Conservation (phyloP, 2,888 invertebrate species). For the Pachliopta kotzebuea region DNA sequence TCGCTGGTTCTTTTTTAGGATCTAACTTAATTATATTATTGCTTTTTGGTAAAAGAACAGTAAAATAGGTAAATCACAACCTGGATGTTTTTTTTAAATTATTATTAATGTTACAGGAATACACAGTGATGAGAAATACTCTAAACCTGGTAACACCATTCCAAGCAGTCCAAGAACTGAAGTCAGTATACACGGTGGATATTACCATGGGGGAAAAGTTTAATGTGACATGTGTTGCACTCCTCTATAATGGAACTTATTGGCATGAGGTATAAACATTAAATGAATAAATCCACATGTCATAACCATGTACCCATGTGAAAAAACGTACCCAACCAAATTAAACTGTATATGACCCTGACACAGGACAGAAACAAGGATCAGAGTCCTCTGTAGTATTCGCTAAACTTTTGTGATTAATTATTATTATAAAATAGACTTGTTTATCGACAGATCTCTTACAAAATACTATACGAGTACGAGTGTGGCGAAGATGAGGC, state of each 20-base stretch:
- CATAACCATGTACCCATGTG: neutral
- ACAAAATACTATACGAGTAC: slow-evolving; percentile 62
- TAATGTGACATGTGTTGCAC: slow-evolving; percentile 68
- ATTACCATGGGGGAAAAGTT: slow-evolving; percentile 65
- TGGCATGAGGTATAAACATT: slow-evolving; percentile 74
- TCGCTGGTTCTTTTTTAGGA: too few relatives aligned
- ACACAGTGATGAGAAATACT: slow-evolving; percentile 78
- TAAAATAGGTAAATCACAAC: too few relatives aligned
- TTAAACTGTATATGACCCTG: neutral
- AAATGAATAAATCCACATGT: neutral
- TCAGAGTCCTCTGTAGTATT: too few relatives aligned
- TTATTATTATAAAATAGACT: too few relatives aligned
- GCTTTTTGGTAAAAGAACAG: too few relatives aligned
- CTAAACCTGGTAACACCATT: slow-evolving; percentile 79
- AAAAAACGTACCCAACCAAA: neutral
- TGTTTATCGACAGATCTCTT: slow-evolving; percentile 56
- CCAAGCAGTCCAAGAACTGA: slow-evolving; percentile 66
- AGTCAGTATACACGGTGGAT: slow-evolving; percentile 73
- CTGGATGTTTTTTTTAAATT: too few relatives aligned
- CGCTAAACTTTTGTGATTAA: too few relatives aligned
- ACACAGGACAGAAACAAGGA: too few relatives aligned
- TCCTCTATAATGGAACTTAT: slow-evolving; percentile 69
- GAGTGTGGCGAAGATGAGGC: slow-evolving; percentile 69
- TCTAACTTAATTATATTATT: too few relatives aligned
- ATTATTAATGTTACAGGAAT: slow-evolving; percentile 50